phyloP scores from a whole-genome alignment of 2,797 vertebrate genomes.

The Parambassis ranga region DNA sequence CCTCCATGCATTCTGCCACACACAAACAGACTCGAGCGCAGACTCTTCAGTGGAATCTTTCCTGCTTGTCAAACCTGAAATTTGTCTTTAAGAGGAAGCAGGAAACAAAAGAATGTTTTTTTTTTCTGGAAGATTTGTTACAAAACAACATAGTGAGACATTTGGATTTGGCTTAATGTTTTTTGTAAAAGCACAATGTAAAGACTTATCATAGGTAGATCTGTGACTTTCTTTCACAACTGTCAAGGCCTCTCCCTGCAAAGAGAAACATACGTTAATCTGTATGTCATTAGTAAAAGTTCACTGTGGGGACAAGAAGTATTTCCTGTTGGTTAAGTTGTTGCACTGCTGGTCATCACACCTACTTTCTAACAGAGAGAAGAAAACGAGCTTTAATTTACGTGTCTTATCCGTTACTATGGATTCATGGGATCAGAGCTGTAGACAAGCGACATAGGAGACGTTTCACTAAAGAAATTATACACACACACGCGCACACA shows the following conservation, averaged over 20 bases:
- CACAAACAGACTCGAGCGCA: neutral
- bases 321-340: neutral
- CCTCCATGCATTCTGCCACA: neutral
- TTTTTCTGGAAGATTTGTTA: constrained; percentile 2
- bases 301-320: neutral
- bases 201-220: neutral
- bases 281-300: neutral
- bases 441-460: neutral
- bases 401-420: no score
- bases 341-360: neutral
- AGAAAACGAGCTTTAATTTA: no score
- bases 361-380: neutral
- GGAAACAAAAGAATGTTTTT: constrained; percentile 22
- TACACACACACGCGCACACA: constrained; percentile 1
- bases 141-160: neutral
- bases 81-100: constrained; percentile 41
- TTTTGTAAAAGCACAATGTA: neutral
- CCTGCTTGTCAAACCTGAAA: constrained; percentile 60
- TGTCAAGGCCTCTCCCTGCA: neutral
- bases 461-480: constrained; percentile 6
- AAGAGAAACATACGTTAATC: neutral
- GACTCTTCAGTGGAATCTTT: constrained; percentile 24
- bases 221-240: neutral
- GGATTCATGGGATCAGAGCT: neutral
- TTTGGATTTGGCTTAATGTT: neutral